Percentiles rank a stretch among this genome's conserved stretches.
Conservation (phyloP, 2,797 vertebrate genomes). For the Myotis planiceps region DNA sequence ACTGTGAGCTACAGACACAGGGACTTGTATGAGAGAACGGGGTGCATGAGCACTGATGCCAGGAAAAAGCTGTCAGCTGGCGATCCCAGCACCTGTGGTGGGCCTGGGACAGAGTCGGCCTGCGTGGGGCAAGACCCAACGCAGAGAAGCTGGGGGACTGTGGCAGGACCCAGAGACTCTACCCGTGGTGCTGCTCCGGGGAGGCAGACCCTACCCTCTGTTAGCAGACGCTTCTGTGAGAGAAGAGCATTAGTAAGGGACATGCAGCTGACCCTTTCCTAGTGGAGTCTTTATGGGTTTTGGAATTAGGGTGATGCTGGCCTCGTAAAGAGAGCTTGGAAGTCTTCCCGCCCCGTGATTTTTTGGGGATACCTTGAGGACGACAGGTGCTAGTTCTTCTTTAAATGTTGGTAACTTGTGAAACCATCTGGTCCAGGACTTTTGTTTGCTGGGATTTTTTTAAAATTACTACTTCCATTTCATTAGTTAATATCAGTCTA, state of each 20-base stretch:
- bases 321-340: not conserved
- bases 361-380: not conserved
- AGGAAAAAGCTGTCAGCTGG: not conserved
- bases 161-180: too few species aligned
- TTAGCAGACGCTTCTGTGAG: too few species aligned
- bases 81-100: rapidly evolving
- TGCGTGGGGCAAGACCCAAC: not conserved
- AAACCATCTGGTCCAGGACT: not conserved
- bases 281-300: not conserved
- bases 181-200: too few species aligned
- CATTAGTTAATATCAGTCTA: not conserved
- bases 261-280: too few species aligned
- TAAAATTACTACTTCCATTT: not conserved
- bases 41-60: rapidly evolving
- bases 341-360: too few species aligned
- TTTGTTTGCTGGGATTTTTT: not conserved
- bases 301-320: not conserved
- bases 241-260: too few species aligned
- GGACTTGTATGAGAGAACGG: not conserved
- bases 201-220: too few species aligned
- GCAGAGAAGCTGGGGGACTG: not conserved
- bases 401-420: not conserved
- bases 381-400: not conserved
- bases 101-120: not conserved
- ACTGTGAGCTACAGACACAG: not conserved